Evolutionary conservation across 2,113 vertebrate genomes (phyloP), one percentile per base, ranked within the genome.

Genomic region (Leucoraja erinaceus): DNA sequence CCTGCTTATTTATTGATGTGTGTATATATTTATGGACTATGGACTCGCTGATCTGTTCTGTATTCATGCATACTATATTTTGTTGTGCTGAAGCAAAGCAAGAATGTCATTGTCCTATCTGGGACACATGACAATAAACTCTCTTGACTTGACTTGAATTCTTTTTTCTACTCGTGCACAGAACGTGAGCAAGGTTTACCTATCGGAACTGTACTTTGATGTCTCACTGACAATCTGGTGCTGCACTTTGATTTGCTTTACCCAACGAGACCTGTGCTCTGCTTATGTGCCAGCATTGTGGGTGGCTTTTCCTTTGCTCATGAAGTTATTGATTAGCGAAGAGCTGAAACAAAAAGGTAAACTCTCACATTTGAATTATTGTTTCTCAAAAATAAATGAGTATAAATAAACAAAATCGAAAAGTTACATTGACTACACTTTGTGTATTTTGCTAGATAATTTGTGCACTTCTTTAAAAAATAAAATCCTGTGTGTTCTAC

Each of bases 141-240:
- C n/a, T n/a, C n/a, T n/a, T n/a, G n/a, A n/a, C n/a, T n/a, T n/a
- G n/a, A n/a, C n/a, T n/a, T n/a, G n/a, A 11, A 5, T 31, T 4
- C n/a, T n/a, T 14, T 63, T 22, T 76, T 74, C 93, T 93, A 93
- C 90, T 94, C 9, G n/a, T 76, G 93, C 94, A 38, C 97, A 99
- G 99, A 96, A 95, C 25, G 93, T 96, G 93, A 97, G 96, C 88
- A 94, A 95, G 78, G 96, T 96, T 94, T 96, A 97, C 94, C 95
- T 99, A 94, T 97, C 97, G 11, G 98, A 99, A 93, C 93, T 96
- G 33, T 99, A 97, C 95, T 99, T 99, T 93, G 98, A 99, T 76
- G 96, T 97, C 59, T 96, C 97, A 11, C 93, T 99, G 93, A 94
- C 97, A 93, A 95, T 98, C 93, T 99, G 99, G 96, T 97, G 98